phyloP scores from a whole-genome alignment of 2,113 vertebrate genomes.

The Neodontobutis hainanensis region DNA sequence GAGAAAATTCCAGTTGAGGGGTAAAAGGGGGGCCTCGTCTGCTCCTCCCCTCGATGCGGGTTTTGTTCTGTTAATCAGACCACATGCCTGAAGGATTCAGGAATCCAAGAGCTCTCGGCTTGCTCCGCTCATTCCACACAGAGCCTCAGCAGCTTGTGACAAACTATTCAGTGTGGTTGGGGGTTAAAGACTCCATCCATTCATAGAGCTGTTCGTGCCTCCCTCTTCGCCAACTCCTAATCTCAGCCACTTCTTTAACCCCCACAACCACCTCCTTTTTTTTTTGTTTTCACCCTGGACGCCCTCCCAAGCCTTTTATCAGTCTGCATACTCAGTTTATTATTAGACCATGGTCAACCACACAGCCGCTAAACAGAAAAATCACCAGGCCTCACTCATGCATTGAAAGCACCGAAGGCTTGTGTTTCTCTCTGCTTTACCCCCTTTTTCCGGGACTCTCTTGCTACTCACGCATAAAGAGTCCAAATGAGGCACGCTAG shows the following conservation, averaged over 20 bases:
- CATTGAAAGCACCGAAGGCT: conserved; percentile 54
- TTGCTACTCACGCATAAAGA: conserved; percentile 73
- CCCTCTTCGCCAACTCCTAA: conserved; percentile 45
- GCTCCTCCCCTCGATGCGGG: conserved; percentile 77
- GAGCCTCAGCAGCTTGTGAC: conserved; percentile 71
- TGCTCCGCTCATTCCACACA: conserved; percentile 72
- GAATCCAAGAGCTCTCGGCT: conserved; percentile 74
- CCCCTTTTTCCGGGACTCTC: conserved; percentile 51
- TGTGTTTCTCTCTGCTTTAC: conserved; percentile 56
- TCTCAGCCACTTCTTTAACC: conserved; percentile 61
- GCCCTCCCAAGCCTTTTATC: conserved; percentile 63
- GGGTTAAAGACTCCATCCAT: conserved; percentile 80
- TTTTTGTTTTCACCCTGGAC: conserved; percentile 59
- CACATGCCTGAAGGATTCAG: conserved; percentile 79
- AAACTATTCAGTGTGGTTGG: conserved; percentile 75
- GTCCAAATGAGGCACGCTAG: conserved; percentile 79
- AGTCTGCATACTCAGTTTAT: conserved; percentile 65
- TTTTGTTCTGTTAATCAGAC: conserved; percentile 82
- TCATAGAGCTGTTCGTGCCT: conserved; percentile 69
- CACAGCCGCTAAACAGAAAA: conserved; percentile 59
- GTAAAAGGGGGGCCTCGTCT: conserved; percentile 46
- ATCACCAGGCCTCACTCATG: conserved; percentile 31
- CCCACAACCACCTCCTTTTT: conserved; percentile 13
- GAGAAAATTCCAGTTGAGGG: conserved; percentile 67
- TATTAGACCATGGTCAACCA: conserved; percentile 68